A percentile compares a stretch with the other conserved stretches of the same genome.
Evolutionary conservation across 2,113 vertebrate genomes (phyloP).

Genomic region (Prunella fulvescens): DNA sequence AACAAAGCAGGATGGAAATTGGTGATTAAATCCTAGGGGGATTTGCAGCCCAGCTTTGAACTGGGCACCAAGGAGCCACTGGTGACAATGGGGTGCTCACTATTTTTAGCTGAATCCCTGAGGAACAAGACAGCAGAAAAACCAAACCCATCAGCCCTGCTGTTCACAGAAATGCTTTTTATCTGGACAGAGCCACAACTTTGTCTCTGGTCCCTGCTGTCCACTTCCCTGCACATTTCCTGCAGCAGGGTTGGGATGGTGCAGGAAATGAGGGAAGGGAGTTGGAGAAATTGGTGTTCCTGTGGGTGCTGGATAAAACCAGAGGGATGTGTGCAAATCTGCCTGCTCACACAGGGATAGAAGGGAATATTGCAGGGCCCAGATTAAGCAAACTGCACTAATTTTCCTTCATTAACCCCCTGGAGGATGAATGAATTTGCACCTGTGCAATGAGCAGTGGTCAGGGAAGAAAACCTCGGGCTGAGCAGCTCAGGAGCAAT

Average conservation of each 20-base stretch:
- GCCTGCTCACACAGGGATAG: neutral
- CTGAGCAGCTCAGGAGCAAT: neutral
- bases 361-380: neutral
- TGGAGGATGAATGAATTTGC: neutral
- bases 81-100: rapidly evolving
- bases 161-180: neutral
- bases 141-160: neutral
- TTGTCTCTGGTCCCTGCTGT: neutral
- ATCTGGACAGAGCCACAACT: neutral
- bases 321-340: neutral
- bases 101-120: neutral
- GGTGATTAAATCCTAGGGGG: neutral
- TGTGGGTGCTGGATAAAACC: neutral
- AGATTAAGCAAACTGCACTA: neutral
- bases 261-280: neutral
- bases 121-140: neutral
- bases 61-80: neutral
- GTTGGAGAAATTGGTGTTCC: neutral
- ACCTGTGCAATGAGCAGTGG: neutral
- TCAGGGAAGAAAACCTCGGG: neutral
- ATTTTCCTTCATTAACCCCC: neutral
- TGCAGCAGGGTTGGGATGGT: neutral
- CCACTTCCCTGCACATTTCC: neutral
- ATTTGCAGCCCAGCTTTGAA: neutral
- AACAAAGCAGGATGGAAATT: slow-evolving; percentile 1